These are phyloP conservation scores for Tyto alba DNA, from an alignment of 2,113 vertebrate species.

Conservation along the genomic window DNA sequence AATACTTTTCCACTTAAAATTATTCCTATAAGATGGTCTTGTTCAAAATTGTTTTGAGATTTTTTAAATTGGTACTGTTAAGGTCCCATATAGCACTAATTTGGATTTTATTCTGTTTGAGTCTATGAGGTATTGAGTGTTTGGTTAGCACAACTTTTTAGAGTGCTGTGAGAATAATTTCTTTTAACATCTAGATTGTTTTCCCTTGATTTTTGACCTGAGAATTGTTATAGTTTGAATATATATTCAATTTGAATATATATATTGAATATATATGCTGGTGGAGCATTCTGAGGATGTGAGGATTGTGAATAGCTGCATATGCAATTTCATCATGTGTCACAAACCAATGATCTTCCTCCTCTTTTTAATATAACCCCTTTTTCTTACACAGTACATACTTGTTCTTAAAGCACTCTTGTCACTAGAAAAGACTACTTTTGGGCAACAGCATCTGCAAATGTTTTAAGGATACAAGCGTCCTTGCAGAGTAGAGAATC, in stretches of 20 bases:
- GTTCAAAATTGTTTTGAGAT: neutral
- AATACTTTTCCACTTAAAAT: neutral
- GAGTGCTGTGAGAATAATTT: neutral
- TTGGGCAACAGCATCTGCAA: neutral
- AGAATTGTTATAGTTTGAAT: neutral
- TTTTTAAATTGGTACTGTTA: neutral
- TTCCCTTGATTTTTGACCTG: neutral
- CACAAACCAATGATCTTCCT: neutral
- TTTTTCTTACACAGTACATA: neutral
- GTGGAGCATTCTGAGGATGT: neutral
- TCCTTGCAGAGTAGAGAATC: neutral
- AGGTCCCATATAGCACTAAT: neutral
- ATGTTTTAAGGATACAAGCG: neutral
- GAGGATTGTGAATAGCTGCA: neutral
- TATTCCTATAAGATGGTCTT: neutral
- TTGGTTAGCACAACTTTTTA: neutral
- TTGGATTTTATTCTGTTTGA: neutral
- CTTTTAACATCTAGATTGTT: neutral
- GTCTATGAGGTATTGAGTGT: neutral
- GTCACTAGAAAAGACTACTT: neutral
- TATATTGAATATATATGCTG: too few species aligned
- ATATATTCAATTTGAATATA: too few species aligned
- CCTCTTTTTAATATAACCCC: neutral
- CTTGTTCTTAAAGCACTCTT: neutral
- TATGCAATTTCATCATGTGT: neutral